phyloP scores from a whole-genome alignment of 2,797 vertebrate species.

The Sebastes taczanowskii region DNA sequence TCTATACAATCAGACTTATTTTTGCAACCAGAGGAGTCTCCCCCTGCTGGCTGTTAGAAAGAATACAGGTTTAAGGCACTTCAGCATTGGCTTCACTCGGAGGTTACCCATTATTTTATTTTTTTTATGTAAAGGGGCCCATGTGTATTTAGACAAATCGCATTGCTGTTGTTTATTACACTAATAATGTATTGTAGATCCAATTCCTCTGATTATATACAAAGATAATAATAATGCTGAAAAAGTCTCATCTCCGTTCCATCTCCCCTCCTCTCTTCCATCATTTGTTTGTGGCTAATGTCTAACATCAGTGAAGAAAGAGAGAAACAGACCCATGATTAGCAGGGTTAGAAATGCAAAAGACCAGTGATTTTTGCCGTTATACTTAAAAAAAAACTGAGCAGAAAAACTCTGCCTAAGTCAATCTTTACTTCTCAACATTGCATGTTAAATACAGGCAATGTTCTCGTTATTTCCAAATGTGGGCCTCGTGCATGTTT shows the following conservation, averaged over 20 bases:
- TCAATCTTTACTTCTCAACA: slow-evolving; percentile 68
- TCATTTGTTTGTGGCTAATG: neutral
- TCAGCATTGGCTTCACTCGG: no score
- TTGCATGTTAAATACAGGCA: slow-evolving; percentile 71
- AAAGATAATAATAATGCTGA: neutral
- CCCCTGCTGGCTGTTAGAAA: no score
- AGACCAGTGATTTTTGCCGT: slow-evolving; percentile 25
- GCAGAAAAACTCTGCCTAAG: slow-evolving; percentile 49
- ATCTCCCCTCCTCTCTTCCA: neutral
- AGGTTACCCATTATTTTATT: neutral
- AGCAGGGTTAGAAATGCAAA: slow-evolving; percentile 13
- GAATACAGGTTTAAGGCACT: no score
- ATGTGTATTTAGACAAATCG: neutral
- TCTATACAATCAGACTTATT: no score
- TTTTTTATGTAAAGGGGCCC: neutral
- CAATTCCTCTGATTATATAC: neutral
- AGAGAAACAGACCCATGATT: neutral
- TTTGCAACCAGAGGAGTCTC: no score
- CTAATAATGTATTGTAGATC: neutral
- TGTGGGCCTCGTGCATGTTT: slow-evolving; percentile 76
- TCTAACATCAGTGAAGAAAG: neutral
- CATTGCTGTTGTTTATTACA: neutral
- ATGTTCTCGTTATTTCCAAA: slow-evolving; percentile 77
- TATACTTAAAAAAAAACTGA: slow-evolving; percentile 31
- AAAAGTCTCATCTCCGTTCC: neutral